Evolutionary conservation across 2,888 invertebrate genomes (phyloP), one percentile per base, ranked within the genome.

Genomic region (Anthrax anthrax): DNA sequence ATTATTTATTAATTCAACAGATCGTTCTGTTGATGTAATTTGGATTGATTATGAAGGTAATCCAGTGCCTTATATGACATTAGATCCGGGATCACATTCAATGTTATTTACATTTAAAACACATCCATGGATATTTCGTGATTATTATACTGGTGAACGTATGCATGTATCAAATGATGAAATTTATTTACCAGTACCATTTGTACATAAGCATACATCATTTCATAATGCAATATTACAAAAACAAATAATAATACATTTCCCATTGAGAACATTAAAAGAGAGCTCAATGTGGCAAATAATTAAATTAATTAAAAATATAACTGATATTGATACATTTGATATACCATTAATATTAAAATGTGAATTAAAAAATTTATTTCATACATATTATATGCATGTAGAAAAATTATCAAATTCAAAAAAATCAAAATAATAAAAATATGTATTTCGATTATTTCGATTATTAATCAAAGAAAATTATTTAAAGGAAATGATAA

Each of bases 71-170:
- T 86, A 83, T 58, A 69, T 71, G 4, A 71, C 72, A 1, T 59
- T 89, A n/a, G 59, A 63, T 1, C 72, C 78, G 0, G 67, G 67
- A 1, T 69, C 55, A 1, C 55, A 55, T 12, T 53, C 59, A 3
- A 59, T 59, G 56, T 73, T 87, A 1, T 81, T 84, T 56, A 84
- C 90, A 0, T 91, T 72, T 61, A 76, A 79, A 14, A 80, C 81
- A 0, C 90, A 91, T 67, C 85, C 86, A 0, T 91, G 90, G 89
- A 77, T 88, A 51, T 89, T 87, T 59, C 70, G 79, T 1, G 86
- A 88, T 60, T 66, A 73, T 1, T 64, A 72, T 1, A 84, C 84
- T 0, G 76, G 76, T 42, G 85, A 86, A 56, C 72, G 75, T 37
- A 67, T 80, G 63, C 72, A 75, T 10, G 74, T 81, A 1, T 73